These are phyloP conservation scores for Cromileptes altivelis DNA, from an alignment of 2,113 vertebrate species.

Conservation along the genomic window DNA sequence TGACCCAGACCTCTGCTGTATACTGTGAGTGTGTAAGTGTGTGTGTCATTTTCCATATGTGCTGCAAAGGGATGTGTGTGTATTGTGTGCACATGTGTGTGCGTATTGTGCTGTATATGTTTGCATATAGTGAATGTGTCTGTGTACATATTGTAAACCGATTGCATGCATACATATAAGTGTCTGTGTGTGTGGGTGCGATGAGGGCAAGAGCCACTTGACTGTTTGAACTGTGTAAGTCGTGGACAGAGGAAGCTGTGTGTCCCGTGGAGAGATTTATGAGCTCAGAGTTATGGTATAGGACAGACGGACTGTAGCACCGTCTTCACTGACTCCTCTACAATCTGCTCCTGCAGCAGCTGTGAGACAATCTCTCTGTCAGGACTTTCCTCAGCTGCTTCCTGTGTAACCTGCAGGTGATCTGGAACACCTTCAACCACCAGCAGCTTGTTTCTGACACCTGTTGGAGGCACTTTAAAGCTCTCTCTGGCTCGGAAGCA, in stretches of 20 bases:
- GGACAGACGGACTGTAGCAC: not conserved
- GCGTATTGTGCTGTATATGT: not conserved
- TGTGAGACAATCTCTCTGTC: not conserved
- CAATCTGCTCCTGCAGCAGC: constrained; percentile 5
- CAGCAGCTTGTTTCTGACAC: constrained; percentile 42
- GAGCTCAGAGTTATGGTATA: not conserved
- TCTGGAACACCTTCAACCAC: constrained; percentile 15
- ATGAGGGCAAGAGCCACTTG: not conserved
- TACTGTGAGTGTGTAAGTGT: constrained; percentile 1
- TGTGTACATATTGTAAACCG: constrained; percentile 13
- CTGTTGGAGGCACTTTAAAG: constrained; percentile 7
- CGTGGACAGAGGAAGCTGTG: not conserved
- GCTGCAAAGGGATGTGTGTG: not conserved
- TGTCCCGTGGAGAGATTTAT: constrained; percentile 12
- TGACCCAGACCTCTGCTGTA: constrained; percentile 59
- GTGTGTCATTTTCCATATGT: not conserved
- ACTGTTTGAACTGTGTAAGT: not conserved
- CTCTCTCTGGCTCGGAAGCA: not conserved
- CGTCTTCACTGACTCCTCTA: not conserved
- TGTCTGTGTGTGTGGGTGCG: constrained; percentile 4
- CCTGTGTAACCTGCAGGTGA: constrained; percentile 12
- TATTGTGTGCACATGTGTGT: not conserved
- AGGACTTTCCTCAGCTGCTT: constrained; percentile 12
- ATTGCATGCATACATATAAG: not conserved
- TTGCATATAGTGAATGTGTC: not conserved